These are phyloP conservation scores for Brotula barbata DNA, from an alignment of 2,797 vertebrate species.

Conservation along the genomic window DNA sequence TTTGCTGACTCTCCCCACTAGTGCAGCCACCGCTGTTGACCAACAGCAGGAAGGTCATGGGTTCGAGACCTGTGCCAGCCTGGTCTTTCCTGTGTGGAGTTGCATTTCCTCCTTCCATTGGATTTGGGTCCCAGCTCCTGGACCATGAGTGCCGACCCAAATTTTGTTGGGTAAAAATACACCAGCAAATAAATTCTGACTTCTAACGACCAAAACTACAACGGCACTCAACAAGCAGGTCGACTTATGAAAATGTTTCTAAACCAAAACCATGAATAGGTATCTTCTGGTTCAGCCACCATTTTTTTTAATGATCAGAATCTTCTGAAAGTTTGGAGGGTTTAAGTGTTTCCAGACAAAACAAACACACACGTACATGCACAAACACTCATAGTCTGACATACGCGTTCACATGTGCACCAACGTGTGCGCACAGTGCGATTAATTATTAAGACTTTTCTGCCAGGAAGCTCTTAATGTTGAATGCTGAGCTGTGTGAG, in stretches of 20 bases:
- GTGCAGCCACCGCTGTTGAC: no score
- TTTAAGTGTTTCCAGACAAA: conserved; percentile 28
- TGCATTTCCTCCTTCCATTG: no score
- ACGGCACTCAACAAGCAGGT: not conserved
- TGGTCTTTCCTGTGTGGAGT: no score
- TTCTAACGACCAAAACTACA: no score
- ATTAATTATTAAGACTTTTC: conserved; percentile 66
- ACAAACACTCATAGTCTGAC: conserved; percentile 6
- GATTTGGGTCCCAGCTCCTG: no score
- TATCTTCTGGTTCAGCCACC: conserved; percentile 17
- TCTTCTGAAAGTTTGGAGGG: conserved; percentile 5
- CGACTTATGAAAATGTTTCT: conserved; percentile 10
- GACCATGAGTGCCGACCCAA: no score
- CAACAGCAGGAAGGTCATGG: no score
- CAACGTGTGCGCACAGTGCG: conserved; percentile 2
- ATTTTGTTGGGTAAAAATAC: no score
- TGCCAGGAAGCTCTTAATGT: conserved; percentile 54
- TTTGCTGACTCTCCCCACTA: no score
- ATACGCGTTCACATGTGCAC: conserved; percentile 12
- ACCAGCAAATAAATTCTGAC: no score
- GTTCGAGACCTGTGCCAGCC: no score
- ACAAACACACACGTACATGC: conserved; percentile 13
- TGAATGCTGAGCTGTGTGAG: conserved; percentile 52
- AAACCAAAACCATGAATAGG: conserved; percentile 22
- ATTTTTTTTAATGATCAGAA: conserved; percentile 28